phyloP scores from a whole-genome alignment of 2,113 vertebrate species.

The Spilogale gracilis region DNA sequence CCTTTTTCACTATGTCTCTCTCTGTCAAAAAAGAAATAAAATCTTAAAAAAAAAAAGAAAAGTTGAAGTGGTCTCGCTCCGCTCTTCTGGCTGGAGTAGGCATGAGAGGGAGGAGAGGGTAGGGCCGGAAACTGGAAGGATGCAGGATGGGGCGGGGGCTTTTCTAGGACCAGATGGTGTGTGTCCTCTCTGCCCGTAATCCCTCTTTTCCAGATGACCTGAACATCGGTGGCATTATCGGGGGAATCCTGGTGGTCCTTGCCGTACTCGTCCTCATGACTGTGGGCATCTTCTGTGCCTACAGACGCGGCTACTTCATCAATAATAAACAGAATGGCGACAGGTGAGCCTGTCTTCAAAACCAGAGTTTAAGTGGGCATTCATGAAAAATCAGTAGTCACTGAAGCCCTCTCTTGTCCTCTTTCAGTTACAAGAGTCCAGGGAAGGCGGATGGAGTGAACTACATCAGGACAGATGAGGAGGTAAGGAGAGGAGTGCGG shows the following conservation, averaged over 20 bases:
- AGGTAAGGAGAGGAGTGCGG: conserved; percentile 89
- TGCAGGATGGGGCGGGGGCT: background rate
- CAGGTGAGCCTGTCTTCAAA: conserved; percentile 88
- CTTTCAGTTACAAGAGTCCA: conserved; percentile 94
- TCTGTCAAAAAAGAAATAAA: too few species aligned
- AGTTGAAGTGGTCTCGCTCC: background rate
- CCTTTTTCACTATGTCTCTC: too few species aligned
- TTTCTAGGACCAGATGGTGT: background rate
- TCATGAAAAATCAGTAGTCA: too few species aligned
- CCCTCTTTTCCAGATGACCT: conserved; percentile 91
- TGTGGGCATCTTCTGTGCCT: conserved; percentile 92
- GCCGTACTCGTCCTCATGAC: conserved; percentile 89
- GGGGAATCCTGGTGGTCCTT: conserved; percentile 92
- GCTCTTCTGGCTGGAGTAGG: background rate
- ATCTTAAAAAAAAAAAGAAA: background rate
- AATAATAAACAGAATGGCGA: conserved; percentile 91
- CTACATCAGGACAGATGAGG: conserved; percentile 95
- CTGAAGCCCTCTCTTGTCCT: conserved; percentile 57
- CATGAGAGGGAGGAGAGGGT: background rate
- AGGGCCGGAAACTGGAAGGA: too few species aligned
- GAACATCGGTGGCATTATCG: conserved; percentile 94
- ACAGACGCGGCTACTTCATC: conserved; percentile 93
- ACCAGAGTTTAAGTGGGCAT: background rate
- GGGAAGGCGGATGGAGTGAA: conserved; percentile 92
- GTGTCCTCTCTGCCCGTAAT: background rate